A percentile compares a stretch with the other conserved stretches of the same genome.
phyloP scores from a whole-genome alignment of 2,797 vertebrate genomes.

The Bradypus variegatus region DNA sequence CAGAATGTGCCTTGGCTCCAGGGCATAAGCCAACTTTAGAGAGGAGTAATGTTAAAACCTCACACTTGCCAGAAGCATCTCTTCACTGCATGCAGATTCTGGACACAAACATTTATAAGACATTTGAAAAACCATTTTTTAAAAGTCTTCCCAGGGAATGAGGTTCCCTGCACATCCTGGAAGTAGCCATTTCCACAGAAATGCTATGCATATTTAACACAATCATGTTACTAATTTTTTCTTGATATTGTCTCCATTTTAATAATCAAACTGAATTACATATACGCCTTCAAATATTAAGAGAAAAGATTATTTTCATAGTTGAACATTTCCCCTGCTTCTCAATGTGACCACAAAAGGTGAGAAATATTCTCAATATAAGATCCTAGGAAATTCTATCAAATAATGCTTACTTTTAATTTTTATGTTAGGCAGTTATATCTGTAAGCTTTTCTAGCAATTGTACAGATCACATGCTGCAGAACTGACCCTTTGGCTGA shows the following conservation, averaged over 20 bases:
- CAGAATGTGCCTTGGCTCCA: slow-evolving; percentile 10
- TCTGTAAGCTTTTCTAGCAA: slow-evolving; percentile 20
- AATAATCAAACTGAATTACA: slow-evolving; percentile 37
- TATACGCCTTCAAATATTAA: slow-evolving; percentile 3
- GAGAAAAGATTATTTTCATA: neutral
- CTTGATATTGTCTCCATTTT: slow-evolving; percentile 26
- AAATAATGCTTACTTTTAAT: neutral
- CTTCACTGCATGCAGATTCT: slow-evolving; percentile 21
- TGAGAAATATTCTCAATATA: neutral
- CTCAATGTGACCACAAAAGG: neutral
- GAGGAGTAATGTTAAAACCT: slow-evolving; percentile 23
- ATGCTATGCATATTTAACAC: slow-evolving; percentile 17
- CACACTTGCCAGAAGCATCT: slow-evolving; percentile 20
- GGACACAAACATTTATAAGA: slow-evolving; percentile 25
- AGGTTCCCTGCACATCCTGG: neutral
- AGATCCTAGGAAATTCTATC: neutral
- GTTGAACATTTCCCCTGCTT: neutral
- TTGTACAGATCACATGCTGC: neutral
- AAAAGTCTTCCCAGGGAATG: neutral
- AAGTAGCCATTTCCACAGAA: slow-evolving; percentile 25
- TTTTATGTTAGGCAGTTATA: neutral
- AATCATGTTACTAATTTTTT: slow-evolving; percentile 23
- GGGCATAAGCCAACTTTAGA: slow-evolving; percentile 25
- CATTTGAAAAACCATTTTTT: slow-evolving; percentile 12
- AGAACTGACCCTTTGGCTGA: neutral